These are phyloP conservation scores for Promerops cafer DNA, from an alignment of 2,113 vertebrate genomes.

Conservation along the genomic window DNA sequence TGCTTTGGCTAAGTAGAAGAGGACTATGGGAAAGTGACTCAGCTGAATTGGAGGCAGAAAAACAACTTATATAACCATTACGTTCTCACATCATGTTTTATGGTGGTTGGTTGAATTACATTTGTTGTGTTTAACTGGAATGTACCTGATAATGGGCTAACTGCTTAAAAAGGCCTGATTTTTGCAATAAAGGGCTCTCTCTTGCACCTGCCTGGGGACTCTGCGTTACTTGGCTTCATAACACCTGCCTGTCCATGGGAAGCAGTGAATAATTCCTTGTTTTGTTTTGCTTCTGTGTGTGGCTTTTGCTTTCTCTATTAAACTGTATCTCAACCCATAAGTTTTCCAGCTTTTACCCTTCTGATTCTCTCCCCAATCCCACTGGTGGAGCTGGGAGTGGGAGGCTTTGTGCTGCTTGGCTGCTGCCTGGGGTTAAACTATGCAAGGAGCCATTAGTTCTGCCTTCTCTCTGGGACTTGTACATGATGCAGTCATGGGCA, in stretches of 20 bases:
- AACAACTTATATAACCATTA: neutral
- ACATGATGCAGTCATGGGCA: neutral
- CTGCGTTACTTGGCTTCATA: rapidly evolving
- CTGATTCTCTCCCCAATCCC: rapidly evolving
- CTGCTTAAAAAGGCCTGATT: neutral
- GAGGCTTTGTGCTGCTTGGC: rapidly evolving
- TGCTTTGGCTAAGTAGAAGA: neutral
- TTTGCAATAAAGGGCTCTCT: neutral
- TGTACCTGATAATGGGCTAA: neutral
- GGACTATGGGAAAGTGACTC: neutral
- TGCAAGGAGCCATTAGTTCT: neutral
- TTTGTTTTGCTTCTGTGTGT: neutral
- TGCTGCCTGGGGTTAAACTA: neutral
- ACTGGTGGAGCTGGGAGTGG: neutral
- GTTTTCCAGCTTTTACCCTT: neutral
- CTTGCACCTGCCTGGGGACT: neutral
- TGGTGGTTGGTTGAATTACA: neutral
- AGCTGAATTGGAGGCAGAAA: neutral
- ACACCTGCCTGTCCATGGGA: neutral
- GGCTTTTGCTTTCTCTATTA: neutral
- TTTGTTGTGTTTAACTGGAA: neutral
- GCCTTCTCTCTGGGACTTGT: neutral
- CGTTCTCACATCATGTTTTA: neutral
- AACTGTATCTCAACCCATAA: neutral
- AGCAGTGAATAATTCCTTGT: neutral